A percentile compares a stretch with the other conserved stretches of the same genome.
These are phyloP conservation scores for Myotis pilosus DNA, from an alignment of 2,797 vertebrate species.

Conservation along the genomic window DNA sequence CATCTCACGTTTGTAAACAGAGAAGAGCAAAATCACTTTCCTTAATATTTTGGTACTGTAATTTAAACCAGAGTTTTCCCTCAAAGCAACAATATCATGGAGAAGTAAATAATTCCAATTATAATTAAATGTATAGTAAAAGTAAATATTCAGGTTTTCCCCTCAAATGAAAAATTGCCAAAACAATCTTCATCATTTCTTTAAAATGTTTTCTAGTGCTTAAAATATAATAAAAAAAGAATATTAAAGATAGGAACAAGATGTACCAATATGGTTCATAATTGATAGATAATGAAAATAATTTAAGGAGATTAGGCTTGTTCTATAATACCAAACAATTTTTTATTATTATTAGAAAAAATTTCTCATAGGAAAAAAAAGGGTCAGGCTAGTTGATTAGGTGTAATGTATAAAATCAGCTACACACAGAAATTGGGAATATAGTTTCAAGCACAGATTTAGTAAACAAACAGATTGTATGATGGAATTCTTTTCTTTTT, in stretches of 20 bases:
- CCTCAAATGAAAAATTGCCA: neutral
- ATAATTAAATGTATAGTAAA: neutral
- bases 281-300: neutral
- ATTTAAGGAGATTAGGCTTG: neutral
- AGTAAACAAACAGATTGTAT: neutral
- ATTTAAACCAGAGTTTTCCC: neutral
- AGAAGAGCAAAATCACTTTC: neutral
- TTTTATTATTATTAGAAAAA: conserved; percentile 13
- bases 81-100: neutral
- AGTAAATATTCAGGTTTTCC: neutral
- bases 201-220: conserved; percentile 26
- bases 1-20: neutral
- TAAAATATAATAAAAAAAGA: neutral
- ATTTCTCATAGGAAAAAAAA: neutral
- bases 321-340: neutral
- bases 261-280: neutral
- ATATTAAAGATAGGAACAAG: neutral
- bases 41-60: neutral
- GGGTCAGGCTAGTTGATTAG: neutral
- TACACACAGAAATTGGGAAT: conserved; percentile 21
- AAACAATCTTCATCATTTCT: neutral
- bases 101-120: neutral
- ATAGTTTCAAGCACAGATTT: conserved; percentile 1
- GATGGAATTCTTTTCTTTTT: neutral
- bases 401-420: conserved; percentile 5